Conservation (phyloP, 2,113 vertebrate species). For the Halcyon senegalensis region DNA sequence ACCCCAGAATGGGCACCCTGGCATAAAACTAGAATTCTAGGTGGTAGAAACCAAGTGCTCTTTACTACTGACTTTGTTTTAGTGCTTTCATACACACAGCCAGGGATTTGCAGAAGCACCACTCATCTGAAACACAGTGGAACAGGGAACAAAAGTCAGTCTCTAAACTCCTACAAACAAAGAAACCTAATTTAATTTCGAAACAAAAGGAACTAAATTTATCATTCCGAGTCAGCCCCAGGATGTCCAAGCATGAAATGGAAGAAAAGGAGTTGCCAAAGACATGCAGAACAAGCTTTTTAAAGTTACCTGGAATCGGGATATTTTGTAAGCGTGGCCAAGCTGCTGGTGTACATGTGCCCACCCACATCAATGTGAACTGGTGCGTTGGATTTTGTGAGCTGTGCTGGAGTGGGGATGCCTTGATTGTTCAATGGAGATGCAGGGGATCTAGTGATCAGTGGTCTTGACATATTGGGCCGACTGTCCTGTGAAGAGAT, state of each 20-base stretch:
- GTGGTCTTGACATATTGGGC: constrained; percentile 98
- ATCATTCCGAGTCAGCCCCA: constrained; percentile 23
- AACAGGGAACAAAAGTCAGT: background rate
- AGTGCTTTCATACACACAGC: background rate
- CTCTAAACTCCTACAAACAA: background rate
- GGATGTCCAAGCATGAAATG: background rate
- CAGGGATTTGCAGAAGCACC: background rate
- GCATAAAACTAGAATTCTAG: background rate
- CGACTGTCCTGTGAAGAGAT: constrained; percentile 91
- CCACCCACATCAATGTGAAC: constrained; percentile 98
- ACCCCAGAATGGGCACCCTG: background rate
- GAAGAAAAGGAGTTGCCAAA: constrained; percentile 34
- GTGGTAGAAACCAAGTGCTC: background rate
- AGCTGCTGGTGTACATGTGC: constrained; percentile 99
- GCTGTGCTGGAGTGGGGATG: constrained; percentile 96
- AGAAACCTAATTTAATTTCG: constrained; percentile 39
- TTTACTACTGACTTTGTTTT: background rate
- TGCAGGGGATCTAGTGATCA: constrained; percentile 97
- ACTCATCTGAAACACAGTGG: background rate
- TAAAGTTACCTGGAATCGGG: constrained; percentile 88
- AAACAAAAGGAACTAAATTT: constrained; percentile 42
- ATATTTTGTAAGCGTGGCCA: constrained; percentile 96
- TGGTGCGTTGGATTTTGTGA: constrained; percentile 97
- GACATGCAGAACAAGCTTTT: constrained; percentile 61
- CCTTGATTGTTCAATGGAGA: constrained; percentile 98